Percentiles rank a stretch among this genome's conserved stretches.
Evolutionary conservation across 2,888 invertebrate genomes (phyloP).

Genomic region (Heliconius ethilla): DNA sequence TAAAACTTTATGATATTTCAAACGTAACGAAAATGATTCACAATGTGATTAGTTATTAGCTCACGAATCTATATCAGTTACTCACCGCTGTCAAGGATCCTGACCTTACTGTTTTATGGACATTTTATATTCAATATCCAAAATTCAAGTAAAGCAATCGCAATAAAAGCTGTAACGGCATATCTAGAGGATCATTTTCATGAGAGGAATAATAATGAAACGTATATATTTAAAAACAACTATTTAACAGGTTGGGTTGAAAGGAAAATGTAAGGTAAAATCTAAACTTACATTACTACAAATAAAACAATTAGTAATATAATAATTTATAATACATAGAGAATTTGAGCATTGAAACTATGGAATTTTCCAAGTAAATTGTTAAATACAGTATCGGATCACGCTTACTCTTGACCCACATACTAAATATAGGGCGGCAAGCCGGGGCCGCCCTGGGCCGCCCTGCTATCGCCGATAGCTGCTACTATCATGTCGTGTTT

Average conservation of each 20-base stretch:
- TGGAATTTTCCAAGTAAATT: conserved; percentile 20
- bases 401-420: conserved; percentile 72
- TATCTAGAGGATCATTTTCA: conserved; percentile 28
- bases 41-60: conserved; percentile 54
- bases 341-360: neutral
- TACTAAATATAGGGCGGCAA: conserved; percentile 68
- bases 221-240: neutral
- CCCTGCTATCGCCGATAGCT: conserved; percentile 34
- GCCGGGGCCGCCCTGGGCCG: conserved; percentile 53
- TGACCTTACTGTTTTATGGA: conserved; percentile 67
- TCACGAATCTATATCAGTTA: conserved; percentile 57
- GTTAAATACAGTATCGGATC: conserved; percentile 46
- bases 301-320: neutral
- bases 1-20: neutral
- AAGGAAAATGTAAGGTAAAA: neutral
- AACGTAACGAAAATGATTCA: conserved; percentile 50
- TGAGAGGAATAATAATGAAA: conserved; percentile 14
- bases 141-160: conserved; percentile 48
- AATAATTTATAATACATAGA: neutral
- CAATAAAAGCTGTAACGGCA: conserved; percentile 57
- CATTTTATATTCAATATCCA: conserved; percentile 56
- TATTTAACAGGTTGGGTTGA: neutral
- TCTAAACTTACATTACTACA: too few relatives aligned
- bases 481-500: conserved; percentile 18
- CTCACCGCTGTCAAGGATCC: conserved; percentile 54